Evolutionary conservation across 2,888 invertebrate species (phyloP).

Genomic region (Eilema sororculum): DNA sequence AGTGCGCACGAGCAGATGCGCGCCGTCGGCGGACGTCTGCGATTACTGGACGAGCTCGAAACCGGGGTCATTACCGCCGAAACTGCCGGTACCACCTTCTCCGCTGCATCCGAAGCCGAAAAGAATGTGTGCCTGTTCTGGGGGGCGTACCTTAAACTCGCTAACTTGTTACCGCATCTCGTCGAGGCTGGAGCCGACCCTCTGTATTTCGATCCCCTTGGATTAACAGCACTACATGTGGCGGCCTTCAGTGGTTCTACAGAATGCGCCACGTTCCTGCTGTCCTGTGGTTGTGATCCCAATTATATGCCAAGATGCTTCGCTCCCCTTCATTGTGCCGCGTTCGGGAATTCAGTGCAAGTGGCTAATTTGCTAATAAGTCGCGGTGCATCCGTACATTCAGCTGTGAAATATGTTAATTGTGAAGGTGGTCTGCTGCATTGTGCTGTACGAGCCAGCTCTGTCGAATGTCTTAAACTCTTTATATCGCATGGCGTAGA

Average conservation of each 20-base stretch:
- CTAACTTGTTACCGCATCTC: constrained; percentile 89
- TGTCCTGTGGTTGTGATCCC: constrained; percentile 90
- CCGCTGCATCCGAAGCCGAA: constrained; percentile 88
- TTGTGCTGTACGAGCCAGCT: constrained; percentile 94
- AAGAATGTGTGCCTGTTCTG: constrained; percentile 91
- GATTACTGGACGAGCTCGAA: constrained; percentile 92
- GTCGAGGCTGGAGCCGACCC: constrained; percentile 90
- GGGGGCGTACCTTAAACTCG: constrained; percentile 91
- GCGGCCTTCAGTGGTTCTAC: constrained; percentile 93
- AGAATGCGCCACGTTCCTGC: constrained; percentile 90
- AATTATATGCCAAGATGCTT: constrained; percentile 91
- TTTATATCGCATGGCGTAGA: constrained; percentile 92
- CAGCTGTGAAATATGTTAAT: constrained; percentile 89
- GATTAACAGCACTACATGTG: constrained; percentile 91
- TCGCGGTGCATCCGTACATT: constrained; percentile 90
- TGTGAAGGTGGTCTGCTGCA: constrained; percentile 93
- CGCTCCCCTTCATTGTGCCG: constrained; percentile 95
- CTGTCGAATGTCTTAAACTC: constrained; percentile 92
- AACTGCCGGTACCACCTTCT: constrained; percentile 83
- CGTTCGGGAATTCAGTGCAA: constrained; percentile 94
- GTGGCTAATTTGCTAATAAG: constrained; percentile 93
- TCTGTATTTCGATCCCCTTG: constrained; percentile 90
- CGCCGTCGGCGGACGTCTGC: constrained; percentile 89
- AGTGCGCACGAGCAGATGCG: constrained; percentile 92
- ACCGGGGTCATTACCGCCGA: constrained; percentile 88